These are phyloP conservation scores for Novumbra hubbsi DNA, from an alignment of 2,797 vertebrate species.

Conservation along the genomic window DNA sequence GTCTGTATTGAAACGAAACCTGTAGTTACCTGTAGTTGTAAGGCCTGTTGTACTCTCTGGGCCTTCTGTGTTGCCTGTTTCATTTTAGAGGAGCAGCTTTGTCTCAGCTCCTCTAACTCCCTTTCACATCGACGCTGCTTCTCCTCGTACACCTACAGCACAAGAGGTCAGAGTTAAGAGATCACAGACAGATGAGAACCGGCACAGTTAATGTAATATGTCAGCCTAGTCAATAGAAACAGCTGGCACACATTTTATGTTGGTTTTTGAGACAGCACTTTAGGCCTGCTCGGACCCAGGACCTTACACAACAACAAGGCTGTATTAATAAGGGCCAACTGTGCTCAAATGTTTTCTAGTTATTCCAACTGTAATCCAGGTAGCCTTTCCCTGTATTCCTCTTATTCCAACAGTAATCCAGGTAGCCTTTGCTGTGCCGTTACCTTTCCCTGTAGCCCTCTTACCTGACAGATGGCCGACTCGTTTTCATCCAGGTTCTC, in stretches of 20 bases:
- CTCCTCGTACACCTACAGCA: slow-evolving; percentile 86
- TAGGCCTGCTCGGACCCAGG: neutral
- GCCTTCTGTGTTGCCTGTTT: slow-evolving; percentile 87
- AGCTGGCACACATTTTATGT: neutral
- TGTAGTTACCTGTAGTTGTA: slow-evolving; percentile 83
- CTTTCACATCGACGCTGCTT: slow-evolving; percentile 87
- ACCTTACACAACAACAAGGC: neutral
- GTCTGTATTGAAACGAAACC: neutral
- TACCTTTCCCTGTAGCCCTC: neutral
- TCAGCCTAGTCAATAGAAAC: neutral
- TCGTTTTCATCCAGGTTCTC: slow-evolving; percentile 95
- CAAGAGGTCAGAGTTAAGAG: slow-evolving; percentile 9
- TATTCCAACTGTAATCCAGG: neutral
- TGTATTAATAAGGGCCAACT: neutral
- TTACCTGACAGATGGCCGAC: slow-evolving; percentile 90
- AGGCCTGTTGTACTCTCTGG: slow-evolving; percentile 90
- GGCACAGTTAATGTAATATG: neutral
- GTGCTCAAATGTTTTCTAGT: neutral
- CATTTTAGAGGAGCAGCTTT: slow-evolving; percentile 81
- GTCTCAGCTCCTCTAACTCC: slow-evolving; percentile 86
- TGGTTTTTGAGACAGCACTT: neutral
- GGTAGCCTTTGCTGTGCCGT: neutral
- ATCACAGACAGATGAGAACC: neutral
- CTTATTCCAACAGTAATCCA: slow-evolving; percentile 52
- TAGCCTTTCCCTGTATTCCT: neutral